Evolutionary conservation across 2,888 invertebrate genomes (phyloP), one percentile per base, ranked within the genome.

Genomic region (Ichneumoninae sp.): DNA sequence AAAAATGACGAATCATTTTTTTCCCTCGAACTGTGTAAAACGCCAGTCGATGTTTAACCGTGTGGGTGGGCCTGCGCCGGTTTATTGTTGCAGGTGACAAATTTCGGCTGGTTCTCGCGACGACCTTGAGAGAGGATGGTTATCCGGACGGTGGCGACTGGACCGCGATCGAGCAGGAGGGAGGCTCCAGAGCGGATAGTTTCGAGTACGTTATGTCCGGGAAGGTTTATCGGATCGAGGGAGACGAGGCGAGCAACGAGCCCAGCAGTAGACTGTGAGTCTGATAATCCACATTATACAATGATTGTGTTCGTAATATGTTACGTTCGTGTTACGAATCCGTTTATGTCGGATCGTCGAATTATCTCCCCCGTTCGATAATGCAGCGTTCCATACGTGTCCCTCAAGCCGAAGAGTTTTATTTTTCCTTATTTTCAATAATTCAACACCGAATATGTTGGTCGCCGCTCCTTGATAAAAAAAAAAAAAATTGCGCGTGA

Each of bases 171-270:
- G 97, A 98, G 88, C 96, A 96, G n/a, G 97, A 97, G 90, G 97
- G 98, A 70, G 92, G 93, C 16, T 98, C 98, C 19, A 95, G 98
- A 71, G 98, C 99, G 0, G 99, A 99, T 93, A 98, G 98, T 91
- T 99, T 99, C 92, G 99, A 99, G 94, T 99, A 99, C 95, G 99
- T 99, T 70, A 99, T 99, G 99, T 98, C 98, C 88, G 99, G 99
- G 22, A 98, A 98, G 94, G 97, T 99, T 88, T 99, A 98, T 94
- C 96, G 98, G 89, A 98, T 99, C 93, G 99, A 99, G 94, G 99
- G 99, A 26, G 99, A 99, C 90, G 99, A 99, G 90, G 97, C 96
- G 22, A 96, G 97, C 13, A 96, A 96, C 92, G 98, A 98, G 92
- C 96, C 97, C 0, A 97, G 97, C 8, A 97, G 98, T 44, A 95